Evolutionary conservation across 2,113 vertebrate species (phyloP).

Genomic region (Halcyon senegalensis): DNA sequence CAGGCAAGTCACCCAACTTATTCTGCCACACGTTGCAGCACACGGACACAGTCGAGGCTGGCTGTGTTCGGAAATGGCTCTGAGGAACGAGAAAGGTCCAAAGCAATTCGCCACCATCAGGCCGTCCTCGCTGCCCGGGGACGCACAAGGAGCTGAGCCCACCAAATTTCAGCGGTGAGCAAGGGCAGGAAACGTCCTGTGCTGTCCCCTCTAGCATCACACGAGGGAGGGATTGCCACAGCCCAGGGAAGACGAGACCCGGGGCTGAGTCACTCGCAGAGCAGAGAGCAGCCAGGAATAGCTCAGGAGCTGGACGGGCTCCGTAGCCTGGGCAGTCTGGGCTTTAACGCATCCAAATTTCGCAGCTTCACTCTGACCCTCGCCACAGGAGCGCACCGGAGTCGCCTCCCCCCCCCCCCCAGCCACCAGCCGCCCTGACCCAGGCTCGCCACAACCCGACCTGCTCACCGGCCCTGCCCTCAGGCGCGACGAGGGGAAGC

Average conservation of each 20-base stretch:
- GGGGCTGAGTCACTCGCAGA: not conserved
- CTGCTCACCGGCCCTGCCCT: not conserved
- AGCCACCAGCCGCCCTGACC: not conserved
- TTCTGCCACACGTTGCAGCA: accelerated
- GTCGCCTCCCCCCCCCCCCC: not conserved
- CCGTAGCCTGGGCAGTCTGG: not conserved
- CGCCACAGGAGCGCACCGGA: too few relatives aligned
- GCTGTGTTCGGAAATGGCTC: accelerated
- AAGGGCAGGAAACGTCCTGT: accelerated
- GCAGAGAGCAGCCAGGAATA: not conserved
- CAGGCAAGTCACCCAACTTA: not conserved
- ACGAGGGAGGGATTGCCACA: not conserved
- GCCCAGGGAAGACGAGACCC: not conserved
- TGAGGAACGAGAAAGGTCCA: not conserved
- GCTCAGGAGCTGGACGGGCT: not conserved
- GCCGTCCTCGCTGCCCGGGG: not conserved
- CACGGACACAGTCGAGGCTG: accelerated
- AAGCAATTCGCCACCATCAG: not conserved
- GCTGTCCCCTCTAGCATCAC: accelerated
- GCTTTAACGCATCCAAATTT: not conserved
- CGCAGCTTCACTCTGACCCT: accelerated
- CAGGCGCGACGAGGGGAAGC: too few relatives aligned
- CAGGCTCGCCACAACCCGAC: too few relatives aligned
- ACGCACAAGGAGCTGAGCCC: not conserved
- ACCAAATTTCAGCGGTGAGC: not conserved